Conservation (phyloP, 2,888 invertebrate genomes). For the Girardia tigrina region DNA sequence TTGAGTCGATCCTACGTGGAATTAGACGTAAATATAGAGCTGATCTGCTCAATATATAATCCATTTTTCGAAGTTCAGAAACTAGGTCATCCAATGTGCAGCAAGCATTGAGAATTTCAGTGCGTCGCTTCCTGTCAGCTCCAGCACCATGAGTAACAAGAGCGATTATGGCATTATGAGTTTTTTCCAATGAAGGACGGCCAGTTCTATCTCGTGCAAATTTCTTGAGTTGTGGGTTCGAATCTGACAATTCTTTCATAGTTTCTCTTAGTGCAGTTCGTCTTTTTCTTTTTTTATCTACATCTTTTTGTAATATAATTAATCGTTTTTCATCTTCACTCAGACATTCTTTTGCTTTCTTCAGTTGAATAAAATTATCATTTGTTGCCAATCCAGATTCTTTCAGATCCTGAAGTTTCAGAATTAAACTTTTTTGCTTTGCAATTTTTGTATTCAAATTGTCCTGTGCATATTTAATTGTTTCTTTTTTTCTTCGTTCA, state of each 20-base stretch:
- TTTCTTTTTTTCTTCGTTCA: constrained; percentile 13
- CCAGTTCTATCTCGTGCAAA: constrained; percentile 23
- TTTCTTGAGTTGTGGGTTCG: constrained; percentile 12
- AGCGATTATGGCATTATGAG: not conserved
- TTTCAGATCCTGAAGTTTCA: not conserved
- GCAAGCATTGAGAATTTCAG: constrained; percentile 19
- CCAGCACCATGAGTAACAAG: constrained; percentile 20
- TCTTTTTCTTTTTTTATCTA: constrained; percentile 12
- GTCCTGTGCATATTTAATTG: not conserved
- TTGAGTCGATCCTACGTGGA: constrained; percentile 27
- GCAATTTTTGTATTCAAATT: not conserved
- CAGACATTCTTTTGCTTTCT: constrained; percentile 17
- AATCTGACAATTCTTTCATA: constrained; percentile 15
- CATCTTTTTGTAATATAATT: not conserved
- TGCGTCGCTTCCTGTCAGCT: constrained; percentile 26
- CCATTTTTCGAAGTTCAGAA: not conserved
- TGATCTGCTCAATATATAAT: constrained; percentile 27
- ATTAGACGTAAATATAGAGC: constrained; percentile 33
- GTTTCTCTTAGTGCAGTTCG: not conserved
- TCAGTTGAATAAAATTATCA: constrained; percentile 15
- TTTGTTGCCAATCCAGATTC: not conserved
- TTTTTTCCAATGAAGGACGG: not conserved
- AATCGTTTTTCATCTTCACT: constrained; percentile 8
- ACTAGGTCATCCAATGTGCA: constrained; percentile 30
- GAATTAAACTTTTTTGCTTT: constrained; percentile 7